Evolutionary conservation across 2,888 invertebrate genomes (phyloP).

Genomic region (Pilophorus perplexus): DNA sequence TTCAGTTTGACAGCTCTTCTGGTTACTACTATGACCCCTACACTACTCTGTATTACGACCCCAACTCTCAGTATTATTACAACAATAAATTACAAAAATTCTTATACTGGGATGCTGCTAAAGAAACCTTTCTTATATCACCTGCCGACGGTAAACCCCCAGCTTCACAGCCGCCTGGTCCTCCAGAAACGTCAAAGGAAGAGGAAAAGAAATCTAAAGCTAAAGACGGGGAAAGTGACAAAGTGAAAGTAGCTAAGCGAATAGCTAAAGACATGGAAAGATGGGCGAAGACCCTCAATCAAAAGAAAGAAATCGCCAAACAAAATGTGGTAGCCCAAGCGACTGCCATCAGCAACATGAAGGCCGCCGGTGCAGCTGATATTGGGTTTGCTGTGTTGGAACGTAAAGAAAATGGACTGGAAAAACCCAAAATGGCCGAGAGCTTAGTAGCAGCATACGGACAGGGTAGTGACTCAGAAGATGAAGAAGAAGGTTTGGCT

Average conservation of each 20-base stretch:
- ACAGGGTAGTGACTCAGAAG: constrained; percentile 65
- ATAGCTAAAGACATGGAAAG: constrained; percentile 93
- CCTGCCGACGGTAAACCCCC: constrained; percentile 48
- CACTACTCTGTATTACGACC: constrained; percentile 94
- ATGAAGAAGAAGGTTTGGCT: constrained; percentile 62
- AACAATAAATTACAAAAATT: constrained; percentile 88
- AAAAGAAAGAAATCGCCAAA: constrained; percentile 76
- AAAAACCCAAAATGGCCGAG: constrained; percentile 40
- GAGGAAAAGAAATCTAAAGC: constrained; percentile 65
- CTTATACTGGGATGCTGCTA: constrained; percentile 87
- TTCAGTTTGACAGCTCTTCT: constrained; percentile 90
- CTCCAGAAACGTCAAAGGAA: constrained; percentile 51
- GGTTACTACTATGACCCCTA: constrained; percentile 94
- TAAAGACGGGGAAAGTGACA: constrained; percentile 70
- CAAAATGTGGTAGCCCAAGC: constrained; percentile 51
- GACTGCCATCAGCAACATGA: constrained; percentile 56
- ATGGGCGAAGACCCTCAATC: constrained; percentile 96
- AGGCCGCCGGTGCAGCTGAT: constrained; percentile 62
- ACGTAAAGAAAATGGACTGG: constrained; percentile 59
- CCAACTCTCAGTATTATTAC: constrained; percentile 93
- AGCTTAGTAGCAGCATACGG: constrained; percentile 72
- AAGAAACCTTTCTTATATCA: constrained; percentile 53
- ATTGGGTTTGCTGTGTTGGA: constrained; percentile 90
- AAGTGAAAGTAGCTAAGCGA: constrained; percentile 95
- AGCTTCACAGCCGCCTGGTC: constrained; percentile 13